Evolutionary conservation across 2,888 invertebrate species (phyloP).

Genomic region (Ichneumon xanthorius): DNA sequence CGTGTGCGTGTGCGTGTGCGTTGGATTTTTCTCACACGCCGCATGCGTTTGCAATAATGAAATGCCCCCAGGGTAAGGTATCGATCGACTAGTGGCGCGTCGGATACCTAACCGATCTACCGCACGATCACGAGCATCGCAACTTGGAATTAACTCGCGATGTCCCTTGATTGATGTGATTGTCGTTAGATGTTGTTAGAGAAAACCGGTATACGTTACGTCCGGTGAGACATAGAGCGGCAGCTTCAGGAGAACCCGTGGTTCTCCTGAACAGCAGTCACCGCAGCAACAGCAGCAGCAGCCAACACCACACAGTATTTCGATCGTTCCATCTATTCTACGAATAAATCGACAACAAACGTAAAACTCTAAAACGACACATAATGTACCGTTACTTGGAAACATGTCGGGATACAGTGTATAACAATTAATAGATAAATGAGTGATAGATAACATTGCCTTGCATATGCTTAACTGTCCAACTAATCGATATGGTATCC

Average conservation of each 20-base stretch:
- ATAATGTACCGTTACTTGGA: background rate
- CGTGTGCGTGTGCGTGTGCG: background rate
- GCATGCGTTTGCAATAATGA: constrained; percentile 76
- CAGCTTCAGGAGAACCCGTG: constrained; percentile 5
- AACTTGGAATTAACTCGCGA: constrained; percentile 81
- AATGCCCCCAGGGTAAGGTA: constrained; percentile 81
- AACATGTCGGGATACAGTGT: background rate
- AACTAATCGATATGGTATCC: background rate
- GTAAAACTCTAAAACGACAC: background rate
- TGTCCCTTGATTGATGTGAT: constrained; percentile 83
- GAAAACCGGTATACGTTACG: constrained; percentile 81
- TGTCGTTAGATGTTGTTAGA: constrained; percentile 82
- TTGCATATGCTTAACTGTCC: background rate
- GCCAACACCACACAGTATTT: background rate
- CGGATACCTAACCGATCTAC: constrained; percentile 57
- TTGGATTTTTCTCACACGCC: constrained; percentile 68
- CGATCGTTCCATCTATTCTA: constrained; percentile 23
- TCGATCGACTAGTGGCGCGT: constrained; percentile 71
- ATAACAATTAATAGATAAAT: background rate
- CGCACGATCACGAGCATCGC: constrained; percentile 54
- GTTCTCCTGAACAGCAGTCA: background rate
- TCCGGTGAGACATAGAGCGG: constrained; percentile 68
- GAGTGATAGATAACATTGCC: background rate
- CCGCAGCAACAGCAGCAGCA: background rate
- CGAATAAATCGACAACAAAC: background rate